Base-by-base conservation (phyloP, 2,888 invertebrate species). In the Drosophila affinis region DNA sequence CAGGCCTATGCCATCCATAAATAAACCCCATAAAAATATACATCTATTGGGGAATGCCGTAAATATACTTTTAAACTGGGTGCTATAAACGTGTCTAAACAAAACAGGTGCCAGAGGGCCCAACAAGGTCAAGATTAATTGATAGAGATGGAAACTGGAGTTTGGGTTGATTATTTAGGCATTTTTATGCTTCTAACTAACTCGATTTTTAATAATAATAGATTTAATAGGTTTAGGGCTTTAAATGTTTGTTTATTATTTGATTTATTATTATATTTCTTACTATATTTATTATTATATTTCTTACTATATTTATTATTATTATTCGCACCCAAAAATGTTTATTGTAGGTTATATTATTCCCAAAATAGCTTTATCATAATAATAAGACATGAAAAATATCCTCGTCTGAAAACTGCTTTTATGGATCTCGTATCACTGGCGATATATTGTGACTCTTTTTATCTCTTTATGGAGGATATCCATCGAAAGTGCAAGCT, bases 11-110 rank as follows among this genome's bases (percentile, higher is more conserved):
- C 29, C 32, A 32, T 32, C 9, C 32, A 10, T 32, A 32, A 32
- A 32, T 32, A 10, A 32, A 32, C 3, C 51, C 47, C 60, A 71
- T 62, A 75, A 75, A 67, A 76, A 75, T 75, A 64, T 64, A 59
- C 21, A 18, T 18, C 18, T 68, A 72, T 72, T 75, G 76, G 75
- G 56, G 62, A 63, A 68, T 60, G 60, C 62, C 62, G 62, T 71
- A 58, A 76, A 71, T n/a, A 9, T 3, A 27, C n/a, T 24, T 27
- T 14, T 62, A 63, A 49, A 65, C 39, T 2, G 2, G 14, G 2
- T 39, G 39, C 14, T 56, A 55, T 54, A 32, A 46, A 47, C 29
- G 12, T 34, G 61, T 46, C 32, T 47, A 17, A 32, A 34, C 24
- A 32, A 10, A 32, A n/a, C n/a, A 12, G 45, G 45, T 45, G 60